Evolutionary conservation across 2,888 invertebrate genomes (phyloP).

Genomic region (Himalopsyche kuldschensis): DNA sequence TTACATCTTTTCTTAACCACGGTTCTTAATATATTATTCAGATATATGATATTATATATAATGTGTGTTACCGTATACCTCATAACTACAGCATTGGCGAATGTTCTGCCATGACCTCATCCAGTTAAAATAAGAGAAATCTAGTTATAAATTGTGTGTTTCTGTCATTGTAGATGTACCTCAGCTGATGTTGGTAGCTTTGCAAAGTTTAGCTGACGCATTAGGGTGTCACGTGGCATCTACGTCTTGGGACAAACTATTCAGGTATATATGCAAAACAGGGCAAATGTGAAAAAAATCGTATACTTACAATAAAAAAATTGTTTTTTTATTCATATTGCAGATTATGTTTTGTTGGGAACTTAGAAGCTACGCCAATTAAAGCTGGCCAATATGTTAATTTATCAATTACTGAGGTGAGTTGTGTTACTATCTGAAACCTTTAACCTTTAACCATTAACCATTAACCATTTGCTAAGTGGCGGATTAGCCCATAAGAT

Average conservation of each 20-base stretch:
- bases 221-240: slow-evolving; percentile 76
- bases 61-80: neutral
- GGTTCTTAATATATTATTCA: no score
- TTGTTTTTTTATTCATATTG: neutral
- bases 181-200: slow-evolving; percentile 68
- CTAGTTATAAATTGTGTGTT: neutral
- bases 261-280: slow-evolving; percentile 46
- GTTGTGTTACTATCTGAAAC: no score
- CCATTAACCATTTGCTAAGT: no score
- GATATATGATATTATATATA: no score
- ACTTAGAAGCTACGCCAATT: slow-evolving; percentile 30
- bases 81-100: no score
- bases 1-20: no score
- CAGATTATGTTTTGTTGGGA: slow-evolving; percentile 34
- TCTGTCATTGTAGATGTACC: slow-evolving; percentile 60
- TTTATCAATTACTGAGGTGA: slow-evolving; percentile 30
- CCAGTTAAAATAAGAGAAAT: neutral
- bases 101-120: no score
- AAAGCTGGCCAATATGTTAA: slow-evolving; percentile 34
- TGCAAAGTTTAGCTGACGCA: slow-evolving; percentile 76
- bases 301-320: neutral
- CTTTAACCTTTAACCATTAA: no score
- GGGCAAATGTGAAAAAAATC: neutral
- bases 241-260: slow-evolving; percentile 78
- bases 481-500: no score